Base-by-base conservation (phyloP, 2,888 invertebrate genomes). In the Pachydiplax longipennis region DNA sequence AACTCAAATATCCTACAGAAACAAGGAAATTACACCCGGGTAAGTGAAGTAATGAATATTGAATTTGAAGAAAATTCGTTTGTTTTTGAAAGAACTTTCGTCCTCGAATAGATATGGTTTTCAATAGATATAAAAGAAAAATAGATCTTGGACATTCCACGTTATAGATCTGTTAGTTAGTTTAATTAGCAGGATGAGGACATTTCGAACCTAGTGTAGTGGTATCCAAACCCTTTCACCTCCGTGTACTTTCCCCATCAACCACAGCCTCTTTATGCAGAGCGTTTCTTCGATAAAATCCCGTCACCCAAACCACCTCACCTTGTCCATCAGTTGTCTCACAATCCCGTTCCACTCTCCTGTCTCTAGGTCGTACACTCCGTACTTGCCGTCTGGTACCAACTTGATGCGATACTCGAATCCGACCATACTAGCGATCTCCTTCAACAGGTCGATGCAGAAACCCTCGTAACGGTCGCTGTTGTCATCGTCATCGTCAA, bases 321-420 rank as follows among this genome's bases (percentile, higher is more conserved):
- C 96, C 95, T 97, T 96, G 92, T 96, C 96, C 95, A 96, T 96
- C 92, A 96, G 95, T 92, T 96, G 95, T 90, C 95, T 94, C 48
- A 96, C 96, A 92, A 96, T 95, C 91, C 96, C 96, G 93, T 97
- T 97, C 97, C 97, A 97, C 93, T 97, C 96, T 35, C 96, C 96
- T 8, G 96, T 96, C 92, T 96, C 95, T 92, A 96, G 95, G 94
- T 97, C 96, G 93, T 96, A 96, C 90, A 96, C 97, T 65, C 97
- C 97, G 93, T 97, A 97, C 94, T 96, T 96, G 92, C 95, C 95
- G 93, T 96, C 95, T 31, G 95, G 96, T 91, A 95, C 96, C 92
- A 95, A 94, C 93, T 96, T 95, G 92, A 97, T 95, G 92, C 95
- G 95, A 94, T 96, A 96, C 93, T 96, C 95, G 94, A 96, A 96